Conservation (phyloP, 2,113 vertebrate species). For the Entosphenus tridentatus region DNA sequence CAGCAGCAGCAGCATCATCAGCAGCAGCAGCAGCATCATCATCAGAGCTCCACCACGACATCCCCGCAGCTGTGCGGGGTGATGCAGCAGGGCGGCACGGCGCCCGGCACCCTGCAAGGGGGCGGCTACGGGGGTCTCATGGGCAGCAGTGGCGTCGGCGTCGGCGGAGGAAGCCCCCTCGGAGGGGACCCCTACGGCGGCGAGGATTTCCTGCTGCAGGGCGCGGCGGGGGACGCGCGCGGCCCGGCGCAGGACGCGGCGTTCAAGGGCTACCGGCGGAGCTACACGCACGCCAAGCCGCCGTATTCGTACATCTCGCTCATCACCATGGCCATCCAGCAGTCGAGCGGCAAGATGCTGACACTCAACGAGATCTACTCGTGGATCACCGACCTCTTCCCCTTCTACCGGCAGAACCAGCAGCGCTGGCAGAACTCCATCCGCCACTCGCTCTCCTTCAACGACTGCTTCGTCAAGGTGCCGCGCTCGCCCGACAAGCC, state of each 20-base stretch:
- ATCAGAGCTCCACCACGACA: no score
- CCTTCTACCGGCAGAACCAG: conserved; percentile 17
- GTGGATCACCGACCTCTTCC: conserved; percentile 16
- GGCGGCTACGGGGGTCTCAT: no score
- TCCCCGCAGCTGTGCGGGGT: no score
- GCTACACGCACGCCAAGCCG: conserved; percentile 31
- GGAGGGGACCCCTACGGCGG: no score
- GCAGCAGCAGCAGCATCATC: no score
- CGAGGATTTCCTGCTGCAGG: no score
- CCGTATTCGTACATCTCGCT: conserved; percentile 14
- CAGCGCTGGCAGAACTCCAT: conserved; percentile 16
- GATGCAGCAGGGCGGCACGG: no score
- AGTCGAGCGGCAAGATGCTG: conserved; percentile 14
- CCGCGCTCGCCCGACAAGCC: conserved; percentile 15
- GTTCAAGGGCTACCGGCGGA: conserved; percentile 81
- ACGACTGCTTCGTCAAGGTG: conserved; percentile 17
- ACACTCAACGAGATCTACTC: conserved; percentile 16
- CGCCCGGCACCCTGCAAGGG: no score
- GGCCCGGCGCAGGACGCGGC: conserved; percentile 59
- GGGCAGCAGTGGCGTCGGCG: no score
- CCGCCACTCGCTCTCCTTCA: conserved; percentile 15
- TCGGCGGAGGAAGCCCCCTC: no score
- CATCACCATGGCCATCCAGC: conserved; percentile 18
- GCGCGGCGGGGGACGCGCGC: conserved; percentile 72
- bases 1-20: no score